Base-by-base conservation (phyloP, 2,113 vertebrate genomes). In the Podarcis raffonei region DNA sequence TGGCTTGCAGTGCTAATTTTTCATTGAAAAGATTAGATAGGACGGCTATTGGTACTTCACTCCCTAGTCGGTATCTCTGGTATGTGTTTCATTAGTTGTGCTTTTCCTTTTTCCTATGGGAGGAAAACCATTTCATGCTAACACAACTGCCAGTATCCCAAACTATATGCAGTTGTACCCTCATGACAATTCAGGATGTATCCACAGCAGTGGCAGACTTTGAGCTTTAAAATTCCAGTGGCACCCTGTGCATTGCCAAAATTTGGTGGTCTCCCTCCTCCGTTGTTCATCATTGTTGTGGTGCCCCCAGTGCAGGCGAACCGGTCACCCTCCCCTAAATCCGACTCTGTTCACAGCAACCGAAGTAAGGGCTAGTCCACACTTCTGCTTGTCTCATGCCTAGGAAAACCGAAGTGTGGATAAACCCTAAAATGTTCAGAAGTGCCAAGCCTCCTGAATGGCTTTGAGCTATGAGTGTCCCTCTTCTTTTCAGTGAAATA, bases 121-220 rank as follows among this genome's bases (percentile, higher is more conserved):
- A 42, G 30, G 20, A 78, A 53, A 30, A 89, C 35, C 69, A 89
- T 42, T 32, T 91, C 84, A 89, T 74, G 1, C 35, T 83, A 90
- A 92, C 83, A 35, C 6, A 35, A 82, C 1, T 75, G 48, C 5
- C 71, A 66, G 48, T 42, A 82, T 82, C 25, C 57, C 3, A 75
- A 87, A 65, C 81, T n/a, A 90, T 3, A 32, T 57, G 87, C 74
- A 71, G 37, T 37, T 37, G 37, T 37, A 37, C 37, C 37, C 37
- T 37, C n/a, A n/a, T n/a, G n/a, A n/a, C n/a, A n/a, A 57, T 48
- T 30, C 27, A n/a, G n/a, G 18, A 1, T 11, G 53, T 81, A 2
- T 23, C 77, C 9, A 35, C 9, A 1, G 12, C 9, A 1, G 12
- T 25, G 66, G 27, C 30, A 53, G 2, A 12, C 48, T 53, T 12